These are phyloP conservation scores for Cichladusa arquata DNA, from an alignment of 2,113 vertebrate genomes.

Conservation along the genomic window DNA sequence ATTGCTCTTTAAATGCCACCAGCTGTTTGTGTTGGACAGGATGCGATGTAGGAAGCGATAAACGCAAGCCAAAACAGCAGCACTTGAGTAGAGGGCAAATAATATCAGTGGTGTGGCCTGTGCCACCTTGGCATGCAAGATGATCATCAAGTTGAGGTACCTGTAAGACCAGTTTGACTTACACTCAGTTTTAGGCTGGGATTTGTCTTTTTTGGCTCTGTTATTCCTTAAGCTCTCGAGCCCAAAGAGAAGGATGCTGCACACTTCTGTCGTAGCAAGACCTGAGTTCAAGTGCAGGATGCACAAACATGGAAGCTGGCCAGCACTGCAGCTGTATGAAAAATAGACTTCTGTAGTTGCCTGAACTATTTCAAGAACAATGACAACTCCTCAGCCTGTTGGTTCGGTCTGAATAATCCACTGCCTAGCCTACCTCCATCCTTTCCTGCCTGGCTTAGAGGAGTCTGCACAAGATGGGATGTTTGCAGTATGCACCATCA, in stretches of 20 bases:
- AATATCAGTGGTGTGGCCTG: background rate
- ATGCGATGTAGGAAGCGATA: background rate
- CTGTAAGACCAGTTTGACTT: background rate
- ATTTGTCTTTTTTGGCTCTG: background rate
- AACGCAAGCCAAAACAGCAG: background rate
- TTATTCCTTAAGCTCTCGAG: background rate
- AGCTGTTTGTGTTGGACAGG: conserved; percentile 7
- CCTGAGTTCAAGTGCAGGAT: background rate
- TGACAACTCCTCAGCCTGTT: background rate
- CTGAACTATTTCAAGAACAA: background rate
- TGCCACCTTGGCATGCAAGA: background rate
- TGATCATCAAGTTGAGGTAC: background rate
- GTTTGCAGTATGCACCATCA: background rate
- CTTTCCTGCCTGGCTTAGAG: background rate
- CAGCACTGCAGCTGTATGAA: background rate
- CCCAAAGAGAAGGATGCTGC: background rate
- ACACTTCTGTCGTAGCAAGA: background rate
- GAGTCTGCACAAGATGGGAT: background rate
- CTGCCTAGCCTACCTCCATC: background rate
- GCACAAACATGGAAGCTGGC: background rate
- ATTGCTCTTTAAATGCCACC: background rate
- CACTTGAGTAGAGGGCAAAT: background rate
- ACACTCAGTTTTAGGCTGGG: background rate
- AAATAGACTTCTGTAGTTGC: background rate
- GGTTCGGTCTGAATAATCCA: background rate